Base-by-base conservation (phyloP, 2,113 vertebrate species). In the Paramisgurnus dabryanus region DNA sequence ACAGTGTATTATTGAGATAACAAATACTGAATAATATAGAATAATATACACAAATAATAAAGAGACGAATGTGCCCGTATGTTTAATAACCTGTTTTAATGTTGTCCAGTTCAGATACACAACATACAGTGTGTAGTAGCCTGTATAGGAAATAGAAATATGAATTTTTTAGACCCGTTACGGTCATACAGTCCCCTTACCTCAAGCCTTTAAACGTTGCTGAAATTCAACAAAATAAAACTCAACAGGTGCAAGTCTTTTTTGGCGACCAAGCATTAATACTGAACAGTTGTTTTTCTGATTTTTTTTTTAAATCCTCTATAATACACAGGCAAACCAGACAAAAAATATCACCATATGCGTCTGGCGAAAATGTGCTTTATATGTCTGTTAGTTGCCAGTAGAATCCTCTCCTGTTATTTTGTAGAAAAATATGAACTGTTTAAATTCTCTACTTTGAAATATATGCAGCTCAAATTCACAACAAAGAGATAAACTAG, bases 111-210 rank as follows among this genome's bases (percentile, higher is more conserved):
- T 93, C 90, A 91, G 85, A 91, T 91, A 93, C 92, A 93, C 92
- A 92, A 92, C 93, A 91, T 93, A 93, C 91, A 93, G 93, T 93
- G 93, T 94, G 92, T 93, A 93, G 91, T 92, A 93, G 89, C 91
- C 90, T 92, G 91, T 93, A 93, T 93, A 92, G 91, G 91, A 93
- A 93, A 94, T 92, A 92, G 92, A 94, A 94, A 93, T 93, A 92
- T 92, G 88, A 89, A 91, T 84, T 89, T 82, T 85, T 89, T 87
- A 89, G 89, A 86, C 84, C 86, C 84, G 81, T 88, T 87, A 66
- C 84, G 82, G 85, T 89, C 90, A 81, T 86, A 88, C 61, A 87
- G 83, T 86, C 88, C 87, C 86, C 88, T 88, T 84, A 85, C 88
- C 87, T 90, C 83, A 84, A 92, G 87, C 89, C 87, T 87, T 74